Evolutionary conservation across 2,113 vertebrate species (phyloP), one percentile per base, ranked within the genome.

Genomic region (Helogale parvula): DNA sequence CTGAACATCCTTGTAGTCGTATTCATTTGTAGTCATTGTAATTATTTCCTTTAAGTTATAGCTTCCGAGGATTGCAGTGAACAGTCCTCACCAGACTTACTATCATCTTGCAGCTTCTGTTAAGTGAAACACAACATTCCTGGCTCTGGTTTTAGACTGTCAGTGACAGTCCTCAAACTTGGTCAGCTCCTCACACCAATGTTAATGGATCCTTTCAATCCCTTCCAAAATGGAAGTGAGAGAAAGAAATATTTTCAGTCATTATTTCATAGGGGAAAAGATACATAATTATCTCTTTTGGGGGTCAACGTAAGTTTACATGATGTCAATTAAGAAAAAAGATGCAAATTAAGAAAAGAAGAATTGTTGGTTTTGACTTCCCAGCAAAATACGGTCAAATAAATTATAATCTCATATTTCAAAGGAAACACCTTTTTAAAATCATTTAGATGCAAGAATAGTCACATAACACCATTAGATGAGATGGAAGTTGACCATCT

Each of bases 391-490:
- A 57, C 17, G 2, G 35, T 45, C 19, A 11, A 23, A 29, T 21
- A 50, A 87, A 85, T 69, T 72, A 2, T 27, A 41, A 23, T 33
- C 38, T 88, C 23, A 12, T 80, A 63, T 88, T 93, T 88, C 47
- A 87, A 91, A 91, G 21, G 35, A 7, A 82, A 93, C 66, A 50
- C 0, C 2, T 68, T 94, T 86, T 85, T 68, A n/a, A 82, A 95
- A n/a, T 21, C 35, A 88, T 79, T 87, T 83, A n/a, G 90, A n/a
- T n/a, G 57, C 50, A 10, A 93, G 88, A 79, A 63, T 38, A 94
- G 79, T 50, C 57, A 88, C 87, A 0, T 1, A 88, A 93, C 19
- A 80, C 87, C 38, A 31, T 41, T 90, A 72, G 90, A 90, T 45
- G 33, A 52, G 47, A 60, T 89, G 65, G 60, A 81, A 45, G 2